Conservation (phyloP, 2,797 vertebrate species). For the Paedocypris micromegethes region DNA sequence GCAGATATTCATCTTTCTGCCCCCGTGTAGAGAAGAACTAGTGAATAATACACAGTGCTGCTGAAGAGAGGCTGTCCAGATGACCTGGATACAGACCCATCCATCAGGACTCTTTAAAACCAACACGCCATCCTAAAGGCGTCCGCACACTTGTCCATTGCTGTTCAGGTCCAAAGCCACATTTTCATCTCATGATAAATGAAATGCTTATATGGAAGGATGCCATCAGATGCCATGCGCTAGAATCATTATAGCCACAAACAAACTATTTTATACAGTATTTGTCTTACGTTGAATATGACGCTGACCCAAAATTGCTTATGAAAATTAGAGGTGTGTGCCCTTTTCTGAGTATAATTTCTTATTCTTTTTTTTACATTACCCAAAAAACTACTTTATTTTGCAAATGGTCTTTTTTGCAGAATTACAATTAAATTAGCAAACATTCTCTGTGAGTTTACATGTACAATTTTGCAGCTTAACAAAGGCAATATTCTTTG, state of each 20-base stretch:
- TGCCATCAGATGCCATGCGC: no score
- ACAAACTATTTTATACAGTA: no score
- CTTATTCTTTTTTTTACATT: no score
- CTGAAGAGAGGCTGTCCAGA: neutral
- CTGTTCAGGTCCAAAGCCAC: no score
- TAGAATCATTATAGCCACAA: no score
- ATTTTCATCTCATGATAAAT: no score
- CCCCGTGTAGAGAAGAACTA: constrained; percentile 27
- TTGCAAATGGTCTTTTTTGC: neutral
- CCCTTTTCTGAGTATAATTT: no score
- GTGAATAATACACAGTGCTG: constrained; percentile 9
- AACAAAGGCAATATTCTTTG: no score
- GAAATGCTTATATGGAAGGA: no score
- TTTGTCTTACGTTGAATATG: no score
- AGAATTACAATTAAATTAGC: neutral
- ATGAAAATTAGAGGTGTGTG: no score
- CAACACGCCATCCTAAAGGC: neutral
- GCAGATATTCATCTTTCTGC: constrained; percentile 32
- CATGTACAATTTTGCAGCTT: neutral
- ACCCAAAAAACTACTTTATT: neutral
- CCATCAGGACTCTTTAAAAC: constrained; percentile 20
- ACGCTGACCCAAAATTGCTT: no score
- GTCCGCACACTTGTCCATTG: neutral
- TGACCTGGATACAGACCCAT: neutral
- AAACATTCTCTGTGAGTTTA: neutral